Evolutionary conservation across 2,797 vertebrate genomes (phyloP).

Genomic region (Merluccius polli): DNA sequence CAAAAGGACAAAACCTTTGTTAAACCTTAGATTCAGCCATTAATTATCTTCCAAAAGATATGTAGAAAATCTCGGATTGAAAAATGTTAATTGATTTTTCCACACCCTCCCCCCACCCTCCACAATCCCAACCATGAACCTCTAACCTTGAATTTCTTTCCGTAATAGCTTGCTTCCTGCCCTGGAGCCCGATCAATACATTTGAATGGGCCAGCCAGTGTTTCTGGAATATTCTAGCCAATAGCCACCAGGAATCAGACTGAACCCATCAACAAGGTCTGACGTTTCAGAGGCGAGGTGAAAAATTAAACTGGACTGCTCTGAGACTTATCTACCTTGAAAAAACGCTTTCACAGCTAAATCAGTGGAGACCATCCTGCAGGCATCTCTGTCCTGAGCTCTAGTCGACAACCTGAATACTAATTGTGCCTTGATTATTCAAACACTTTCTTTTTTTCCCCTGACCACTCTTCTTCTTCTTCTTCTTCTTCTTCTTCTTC

Average conservation of each 20-base stretch:
- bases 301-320: conserved; percentile 36
- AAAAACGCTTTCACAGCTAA: conserved; percentile 30
- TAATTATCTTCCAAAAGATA: not conserved
- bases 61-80: not conserved
- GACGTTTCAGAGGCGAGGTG: conserved; percentile 20
- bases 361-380: conserved; percentile 32
- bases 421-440: conserved; percentile 47
- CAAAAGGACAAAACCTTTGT: not conserved
- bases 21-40: not conserved
- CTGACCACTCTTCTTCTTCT: not conserved
- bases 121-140: not conserved
- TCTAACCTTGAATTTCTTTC: conserved; percentile 1
- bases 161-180: not conserved
- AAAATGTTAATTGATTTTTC: not conserved
- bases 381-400: conserved; percentile 44
- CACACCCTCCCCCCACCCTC: too few species aligned
- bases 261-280: conserved; percentile 10
- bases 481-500: conserved; percentile 5
- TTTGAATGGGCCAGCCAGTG: conserved; percentile 37
- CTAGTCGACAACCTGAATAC: conserved; percentile 32
- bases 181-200: conserved; percentile 29
- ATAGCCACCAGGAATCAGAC: not conserved
- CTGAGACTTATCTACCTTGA: conserved; percentile 23
- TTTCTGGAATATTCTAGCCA: conserved; percentile 1
- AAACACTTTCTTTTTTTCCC: conserved; percentile 11